phyloP scores from a whole-genome alignment of 2,113 vertebrate genomes.

The Artemisiospiza belli region DNA sequence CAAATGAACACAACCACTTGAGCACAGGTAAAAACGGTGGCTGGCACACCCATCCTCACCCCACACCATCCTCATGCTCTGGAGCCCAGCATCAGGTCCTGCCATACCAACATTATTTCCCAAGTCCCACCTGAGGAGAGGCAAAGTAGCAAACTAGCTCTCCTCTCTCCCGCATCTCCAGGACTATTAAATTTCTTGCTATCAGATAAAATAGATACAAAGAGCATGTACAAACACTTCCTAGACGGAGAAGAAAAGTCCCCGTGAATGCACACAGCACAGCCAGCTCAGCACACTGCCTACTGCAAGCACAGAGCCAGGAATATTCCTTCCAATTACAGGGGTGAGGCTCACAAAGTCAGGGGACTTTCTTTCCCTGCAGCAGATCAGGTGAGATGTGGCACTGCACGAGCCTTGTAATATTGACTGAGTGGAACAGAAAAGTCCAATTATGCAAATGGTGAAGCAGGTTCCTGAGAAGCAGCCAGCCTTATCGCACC shows the following conservation, averaged over 20 bases:
- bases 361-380: not conserved
- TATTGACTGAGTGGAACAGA: constrained; percentile 44
- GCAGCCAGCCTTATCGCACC: constrained; percentile 19
- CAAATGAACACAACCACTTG: accelerated
- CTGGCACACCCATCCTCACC: not conserved
- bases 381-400: constrained; percentile 46
- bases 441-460: constrained; percentile 67
- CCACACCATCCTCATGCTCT: accelerated
- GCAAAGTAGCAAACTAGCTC: not conserved
- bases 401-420: not conserved
- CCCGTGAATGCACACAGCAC: not conserved
- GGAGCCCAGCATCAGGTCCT: not conserved
- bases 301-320: not conserved
- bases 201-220: not conserved
- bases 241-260: not conserved
- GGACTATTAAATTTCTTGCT: not conserved
- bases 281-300: not conserved
- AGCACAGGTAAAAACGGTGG: accelerated
- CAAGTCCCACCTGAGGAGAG: not conserved
- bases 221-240: not conserved
- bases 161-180: not conserved
- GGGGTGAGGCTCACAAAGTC: not conserved
- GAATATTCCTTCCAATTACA: constrained; percentile 18
- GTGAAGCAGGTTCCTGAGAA: constrained; percentile 15
- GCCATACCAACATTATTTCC: not conserved